phyloP scores from a whole-genome alignment of 2,888 invertebrate genomes.

The Germaria angustata region DNA sequence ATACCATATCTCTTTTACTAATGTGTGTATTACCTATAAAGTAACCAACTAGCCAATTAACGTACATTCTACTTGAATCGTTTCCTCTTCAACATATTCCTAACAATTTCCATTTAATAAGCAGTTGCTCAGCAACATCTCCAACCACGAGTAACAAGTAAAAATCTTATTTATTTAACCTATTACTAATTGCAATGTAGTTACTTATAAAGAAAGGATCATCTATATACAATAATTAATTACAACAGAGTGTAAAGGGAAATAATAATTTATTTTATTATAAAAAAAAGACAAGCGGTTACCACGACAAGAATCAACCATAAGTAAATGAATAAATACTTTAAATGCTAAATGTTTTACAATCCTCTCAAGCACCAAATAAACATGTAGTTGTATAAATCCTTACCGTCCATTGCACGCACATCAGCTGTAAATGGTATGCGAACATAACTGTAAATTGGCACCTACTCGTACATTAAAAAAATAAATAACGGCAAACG shows the following conservation, averaged over 20 bases:
- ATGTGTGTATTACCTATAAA: not conserved
- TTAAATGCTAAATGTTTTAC: not conserved
- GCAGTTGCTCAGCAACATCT: conserved; percentile 23
- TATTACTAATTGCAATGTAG: conserved; percentile 26
- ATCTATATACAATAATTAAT: not conserved
- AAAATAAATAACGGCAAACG: not conserved
- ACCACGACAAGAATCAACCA: not conserved
- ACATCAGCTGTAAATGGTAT: not conserved
- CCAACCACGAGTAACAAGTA: not conserved
- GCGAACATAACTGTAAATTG: not conserved
- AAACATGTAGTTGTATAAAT: not conserved
- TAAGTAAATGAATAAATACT: not conserved
- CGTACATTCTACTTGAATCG: not conserved
- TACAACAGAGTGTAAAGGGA: not conserved
- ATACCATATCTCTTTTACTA: too few relatives aligned
- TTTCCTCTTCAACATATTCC: not conserved
- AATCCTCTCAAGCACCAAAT: not conserved
- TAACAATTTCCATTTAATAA: not conserved
- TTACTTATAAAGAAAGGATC: not conserved
- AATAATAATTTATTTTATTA: not conserved
- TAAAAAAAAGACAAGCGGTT: not conserved
- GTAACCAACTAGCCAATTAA: not conserved
- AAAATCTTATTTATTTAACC: conserved; percentile 20
- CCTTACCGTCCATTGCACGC: not conserved
- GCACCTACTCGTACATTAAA: not conserved